phyloP scores from a whole-genome alignment of 53 echinoderm and acorn worm species.

The Temnopleurus reevesii region DNA sequence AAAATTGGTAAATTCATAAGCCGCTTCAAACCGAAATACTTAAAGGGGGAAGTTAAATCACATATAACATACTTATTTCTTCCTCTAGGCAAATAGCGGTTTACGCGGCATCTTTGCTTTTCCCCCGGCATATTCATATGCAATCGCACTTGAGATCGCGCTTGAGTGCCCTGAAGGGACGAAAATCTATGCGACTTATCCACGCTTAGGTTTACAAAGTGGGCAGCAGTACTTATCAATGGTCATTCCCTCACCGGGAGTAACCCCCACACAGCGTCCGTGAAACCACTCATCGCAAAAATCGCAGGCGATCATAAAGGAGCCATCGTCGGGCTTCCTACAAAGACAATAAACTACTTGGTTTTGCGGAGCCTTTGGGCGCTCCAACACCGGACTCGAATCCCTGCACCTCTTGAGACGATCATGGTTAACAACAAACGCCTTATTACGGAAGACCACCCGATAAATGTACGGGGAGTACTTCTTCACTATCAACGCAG shows the following conservation, averaged over 20 bases:
- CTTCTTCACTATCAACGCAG: slow-evolving; percentile 13
- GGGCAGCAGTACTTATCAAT: too few species aligned
- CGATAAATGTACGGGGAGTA: slow-evolving; percentile 51
- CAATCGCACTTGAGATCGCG: too few species aligned
- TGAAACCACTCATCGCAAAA: slow-evolving; percentile 1
- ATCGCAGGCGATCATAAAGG: slow-evolving; percentile 7
- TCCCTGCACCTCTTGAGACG: slow-evolving; percentile 47
- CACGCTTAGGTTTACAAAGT: neutral
- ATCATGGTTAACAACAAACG: slow-evolving; percentile 60
- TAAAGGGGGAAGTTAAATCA: too few species aligned
- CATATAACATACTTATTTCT: too few species aligned
- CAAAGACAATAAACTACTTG: neutral
- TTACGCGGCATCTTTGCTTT: too few species aligned
- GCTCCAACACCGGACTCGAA: neutral
- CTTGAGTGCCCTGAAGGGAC: too few species aligned
- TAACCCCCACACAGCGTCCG: neutral
- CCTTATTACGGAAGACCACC: slow-evolving; percentile 42
- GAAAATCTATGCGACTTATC: too few species aligned
- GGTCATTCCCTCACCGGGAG: neutral
- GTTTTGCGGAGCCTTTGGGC: too few species aligned
- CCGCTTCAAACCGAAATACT: too few species aligned
- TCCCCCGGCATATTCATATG: too few species aligned
- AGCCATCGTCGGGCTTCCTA: neutral
- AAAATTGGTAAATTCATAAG: too few species aligned
- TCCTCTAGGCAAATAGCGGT: too few species aligned